Evolutionary conservation across 2,888 invertebrate genomes (phyloP), one percentile per base, ranked within the genome.

Genomic region (Cheilosia grossa): DNA sequence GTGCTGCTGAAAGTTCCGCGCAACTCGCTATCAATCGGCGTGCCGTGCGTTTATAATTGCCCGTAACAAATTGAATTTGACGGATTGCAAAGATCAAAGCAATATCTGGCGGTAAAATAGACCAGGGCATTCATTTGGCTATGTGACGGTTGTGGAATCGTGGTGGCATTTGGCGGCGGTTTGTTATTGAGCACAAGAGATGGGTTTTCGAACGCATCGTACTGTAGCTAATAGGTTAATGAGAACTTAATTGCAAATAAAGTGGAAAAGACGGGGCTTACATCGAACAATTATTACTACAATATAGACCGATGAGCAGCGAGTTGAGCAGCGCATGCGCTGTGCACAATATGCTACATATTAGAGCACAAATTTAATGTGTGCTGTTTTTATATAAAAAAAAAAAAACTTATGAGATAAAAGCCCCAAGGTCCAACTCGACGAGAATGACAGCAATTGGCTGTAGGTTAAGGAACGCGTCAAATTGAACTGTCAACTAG

Each of bases 51-150:
- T 74, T 74, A 75, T 83, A 83, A 83, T 83, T 83, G 83, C 40
- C 80, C 80, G 80, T 80, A 80, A 83, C 80, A 83, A 80, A 83
- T 80, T 80, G 70, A 83, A 83, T 83, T 83, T 80, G 83, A 83
- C 83, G 74, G 69, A 83, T 75, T 80, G 80, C 83, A 69, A 75
- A 75, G 80, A 83, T 83, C 83, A 83, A 83, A 83, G 83, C 80
- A 74, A 69, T 79, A 37, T 47, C 54, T 80, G 37, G 51, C 80
- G 73, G 67, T 56, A 44, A 17, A 53, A 10, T 49, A 30, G 21
- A n/a, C 53, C 40, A 64, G n/a, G 44, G 2, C 40, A 70, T 58
- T 33, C 30, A 17, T 30, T 33, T 10, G 10, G 37, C 17, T 24
- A 15, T 40, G 21, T n/a, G 73, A 13, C 47, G 53, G 27, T 17